phyloP scores from a whole-genome alignment of 2,888 invertebrate species.

The Osedax frankpressi region DNA sequence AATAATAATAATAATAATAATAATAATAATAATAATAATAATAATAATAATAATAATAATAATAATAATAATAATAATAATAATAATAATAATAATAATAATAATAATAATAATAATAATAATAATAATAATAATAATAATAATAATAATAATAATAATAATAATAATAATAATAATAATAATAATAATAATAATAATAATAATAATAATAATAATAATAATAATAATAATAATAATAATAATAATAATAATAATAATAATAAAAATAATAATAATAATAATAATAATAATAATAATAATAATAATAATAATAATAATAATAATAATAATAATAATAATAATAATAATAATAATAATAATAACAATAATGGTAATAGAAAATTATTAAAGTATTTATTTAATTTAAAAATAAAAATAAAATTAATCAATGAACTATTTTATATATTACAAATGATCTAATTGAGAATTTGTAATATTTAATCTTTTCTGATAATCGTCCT shows the following conservation, averaged over 20 bases:
- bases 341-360: not conserved
- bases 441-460: no score
- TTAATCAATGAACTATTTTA: no score
- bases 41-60: not conserved
- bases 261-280: not conserved
- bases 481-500: no score
- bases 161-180: not conserved
- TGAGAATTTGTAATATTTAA: no score
- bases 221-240: not conserved
- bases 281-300: not conserved
- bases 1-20: not conserved
- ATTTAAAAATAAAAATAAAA: no score
- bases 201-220: not conserved
- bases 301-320: not conserved
- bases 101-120: not conserved
- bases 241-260: not conserved
- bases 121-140: not conserved
- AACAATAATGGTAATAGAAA: not conserved
- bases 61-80: not conserved
- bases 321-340: not conserved
- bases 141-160: not conserved
- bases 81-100: not conserved
- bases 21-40: constrained; percentile 13
- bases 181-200: not conserved
- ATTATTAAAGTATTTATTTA: no score